These are phyloP conservation scores for Paratilapia polleni DNA, from an alignment of 2,113 vertebrate species.

Conservation along the genomic window DNA sequence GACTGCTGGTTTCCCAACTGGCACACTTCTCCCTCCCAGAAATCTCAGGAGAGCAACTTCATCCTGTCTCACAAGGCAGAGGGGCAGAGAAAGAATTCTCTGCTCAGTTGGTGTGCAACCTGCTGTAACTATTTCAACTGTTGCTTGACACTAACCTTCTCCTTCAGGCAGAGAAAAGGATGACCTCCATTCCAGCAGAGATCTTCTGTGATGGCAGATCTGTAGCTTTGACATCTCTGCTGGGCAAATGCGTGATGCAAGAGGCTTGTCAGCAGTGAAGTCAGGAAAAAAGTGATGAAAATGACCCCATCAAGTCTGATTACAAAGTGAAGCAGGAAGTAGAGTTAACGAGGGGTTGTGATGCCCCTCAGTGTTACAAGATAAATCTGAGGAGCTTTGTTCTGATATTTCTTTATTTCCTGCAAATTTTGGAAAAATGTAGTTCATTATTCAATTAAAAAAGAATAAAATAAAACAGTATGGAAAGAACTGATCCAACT, in stretches of 20 bases:
- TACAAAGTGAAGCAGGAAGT: not conserved
- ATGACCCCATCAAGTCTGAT: not conserved
- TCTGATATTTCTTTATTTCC: not conserved
- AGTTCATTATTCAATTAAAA: not conserved
- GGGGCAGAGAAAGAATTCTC: not conserved
- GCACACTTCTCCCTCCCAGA: not conserved
- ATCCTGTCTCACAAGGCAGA: not conserved
- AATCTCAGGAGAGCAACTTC: slow-evolving; percentile 1
- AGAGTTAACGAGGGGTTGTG: not conserved
- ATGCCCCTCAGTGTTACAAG: not conserved
- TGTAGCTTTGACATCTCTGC: not conserved
- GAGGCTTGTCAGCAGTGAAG: not conserved
- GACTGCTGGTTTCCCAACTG: not conserved
- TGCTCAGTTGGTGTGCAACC: not conserved
- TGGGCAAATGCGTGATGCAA: not conserved
- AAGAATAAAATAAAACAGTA: not conserved
- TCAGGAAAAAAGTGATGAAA: not conserved
- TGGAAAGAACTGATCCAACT: not conserved
- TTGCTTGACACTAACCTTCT: not conserved
- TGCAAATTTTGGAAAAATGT: not conserved
- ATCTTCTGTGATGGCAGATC: not conserved
- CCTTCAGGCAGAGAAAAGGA: not conserved
- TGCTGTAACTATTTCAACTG: slow-evolving; percentile 11
- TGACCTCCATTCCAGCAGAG: not conserved
- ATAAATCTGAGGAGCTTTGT: not conserved